Evolutionary conservation across 2,888 invertebrate genomes (phyloP).

Genomic region (Cepaea hortensis): DNA sequence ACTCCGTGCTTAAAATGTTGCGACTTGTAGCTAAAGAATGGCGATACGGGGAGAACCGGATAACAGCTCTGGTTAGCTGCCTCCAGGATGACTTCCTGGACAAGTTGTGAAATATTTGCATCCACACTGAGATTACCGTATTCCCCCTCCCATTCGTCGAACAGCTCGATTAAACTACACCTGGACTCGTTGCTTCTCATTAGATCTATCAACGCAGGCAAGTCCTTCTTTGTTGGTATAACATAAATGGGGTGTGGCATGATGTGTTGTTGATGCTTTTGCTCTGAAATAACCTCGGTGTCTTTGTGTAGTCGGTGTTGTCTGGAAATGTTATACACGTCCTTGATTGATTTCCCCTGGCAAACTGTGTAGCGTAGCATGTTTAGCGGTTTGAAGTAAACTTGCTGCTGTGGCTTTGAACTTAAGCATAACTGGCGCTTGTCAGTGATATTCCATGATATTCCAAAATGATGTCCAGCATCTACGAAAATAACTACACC

Average conservation of each 20-base stretch:
- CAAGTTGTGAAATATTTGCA: conserved; percentile 29
- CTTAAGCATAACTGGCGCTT: conserved; percentile 55
- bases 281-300: conserved; percentile 23
- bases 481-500: conserved; percentile 53
- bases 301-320: conserved; percentile 45
- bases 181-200: conserved; percentile 41
- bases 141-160: conserved; percentile 52
- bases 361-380: conserved; percentile 55
- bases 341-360: conserved; percentile 49
- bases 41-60: conserved; percentile 52
- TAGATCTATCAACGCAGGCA: conserved; percentile 39
- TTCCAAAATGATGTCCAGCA: conserved; percentile 51
- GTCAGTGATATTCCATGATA: conserved; percentile 53
- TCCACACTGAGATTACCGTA: conserved; percentile 53
- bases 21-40: conserved; percentile 56
- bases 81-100: conserved; percentile 41
- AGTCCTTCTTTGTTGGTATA: conserved; percentile 29
- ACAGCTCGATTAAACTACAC: conserved; percentile 53
- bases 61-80: conserved; percentile 44
- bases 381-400: conserved; percentile 27
- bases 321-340: conserved; percentile 50
- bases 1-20: conserved; percentile 51
- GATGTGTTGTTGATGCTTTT: conserved; percentile 40
- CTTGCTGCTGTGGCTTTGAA: conserved; percentile 41
- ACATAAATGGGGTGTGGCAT: conserved; percentile 50